A percentile compares a stretch with the other conserved stretches of the same genome.
Conservation (phyloP, 2,888 invertebrate species). For the Ferdinandea cuprea region DNA sequence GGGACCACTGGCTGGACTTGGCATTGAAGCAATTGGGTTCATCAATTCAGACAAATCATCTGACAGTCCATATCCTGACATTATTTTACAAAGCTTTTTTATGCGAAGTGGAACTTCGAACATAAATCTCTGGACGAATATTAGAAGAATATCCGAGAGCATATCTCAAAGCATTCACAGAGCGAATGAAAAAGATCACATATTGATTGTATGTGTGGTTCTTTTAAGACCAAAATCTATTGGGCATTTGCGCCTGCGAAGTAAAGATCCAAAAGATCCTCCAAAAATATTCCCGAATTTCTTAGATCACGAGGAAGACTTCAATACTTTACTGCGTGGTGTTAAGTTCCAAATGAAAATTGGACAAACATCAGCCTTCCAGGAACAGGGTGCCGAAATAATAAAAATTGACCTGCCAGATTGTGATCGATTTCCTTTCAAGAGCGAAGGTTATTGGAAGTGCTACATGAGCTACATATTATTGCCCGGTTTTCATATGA, state of each 20-base stretch:
- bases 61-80: constrained; percentile 74
- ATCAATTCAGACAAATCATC: constrained; percentile 82
- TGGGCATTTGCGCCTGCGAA: constrained; percentile 84
- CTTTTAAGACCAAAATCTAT: constrained; percentile 82
- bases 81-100: constrained; percentile 59
- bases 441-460: constrained; percentile 84
- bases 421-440: constrained; percentile 78
- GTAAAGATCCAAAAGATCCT: constrained; percentile 83
- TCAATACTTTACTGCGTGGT: constrained; percentile 80
- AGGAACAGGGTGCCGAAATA: constrained; percentile 79
- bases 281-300: constrained; percentile 86
- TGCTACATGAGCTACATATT: constrained; percentile 87
- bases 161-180: constrained; percentile 73
- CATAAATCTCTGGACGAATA: constrained; percentile 67
- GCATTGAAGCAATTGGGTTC: constrained; percentile 82
- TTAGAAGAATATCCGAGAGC: constrained; percentile 74
- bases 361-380: constrained; percentile 82
- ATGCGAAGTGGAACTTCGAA: constrained; percentile 72
- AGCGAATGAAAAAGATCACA: constrained; percentile 67
- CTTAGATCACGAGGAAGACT: constrained; percentile 84
- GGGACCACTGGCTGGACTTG: constrained; percentile 80
- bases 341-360: constrained; percentile 80
- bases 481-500: constrained; percentile 87
- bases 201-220: constrained; percentile 77
- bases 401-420: constrained; percentile 77